Base-by-base conservation (phyloP, 2,797 vertebrate species). In the Betta splendens region DNA sequence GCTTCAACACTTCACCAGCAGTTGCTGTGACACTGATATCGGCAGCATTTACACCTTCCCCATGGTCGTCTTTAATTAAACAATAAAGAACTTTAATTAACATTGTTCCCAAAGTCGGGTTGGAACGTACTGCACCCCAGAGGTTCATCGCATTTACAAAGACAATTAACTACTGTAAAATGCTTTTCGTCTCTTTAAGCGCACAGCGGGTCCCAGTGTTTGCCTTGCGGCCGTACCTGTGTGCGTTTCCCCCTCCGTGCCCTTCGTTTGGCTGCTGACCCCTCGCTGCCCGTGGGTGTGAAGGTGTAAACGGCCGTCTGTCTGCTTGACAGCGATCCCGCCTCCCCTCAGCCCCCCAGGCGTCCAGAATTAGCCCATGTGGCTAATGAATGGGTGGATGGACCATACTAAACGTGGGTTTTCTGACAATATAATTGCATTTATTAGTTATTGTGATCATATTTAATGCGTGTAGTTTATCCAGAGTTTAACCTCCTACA, bases 401-500 rank as follows among this genome's bases (percentile, higher is more conserved):
- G 8, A 9, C 47, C 13, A 22, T 57, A 50, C 26, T 26, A 46
- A 37, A 36, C 38, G n/a, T 8, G 6, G n/a, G 33, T 36, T 36
- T 16, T 33, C 15, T 33, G 6, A 33, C 13, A 33, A 7, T 33
- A 6, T 15, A 15, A 31, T 31, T 12, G 29, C 12, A 2, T 32
- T 32, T 33, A 22, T 15, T 22, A 17, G 7, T 22, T 32, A 39
- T 13, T 10, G 16, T 20, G n/a, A n/a, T 40, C 10, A 47, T 60
- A 47, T 64, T 59, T 47, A 7, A 42, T 40, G 25, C 11, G 6
- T 48, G 33, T 13, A 48, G 21, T 26, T 54, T 13, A 23, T 23
- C 37, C 25, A 48, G 32, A 55, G 64, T 51, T 37, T 60, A 29
- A 17, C 48, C 50, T 5, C 44, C 69, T 39, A 59, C 26, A 42